Base-by-base conservation (phyloP, 37 sponge, comb jelly and placozoan genomes). In the Spongia lamella region DNA sequence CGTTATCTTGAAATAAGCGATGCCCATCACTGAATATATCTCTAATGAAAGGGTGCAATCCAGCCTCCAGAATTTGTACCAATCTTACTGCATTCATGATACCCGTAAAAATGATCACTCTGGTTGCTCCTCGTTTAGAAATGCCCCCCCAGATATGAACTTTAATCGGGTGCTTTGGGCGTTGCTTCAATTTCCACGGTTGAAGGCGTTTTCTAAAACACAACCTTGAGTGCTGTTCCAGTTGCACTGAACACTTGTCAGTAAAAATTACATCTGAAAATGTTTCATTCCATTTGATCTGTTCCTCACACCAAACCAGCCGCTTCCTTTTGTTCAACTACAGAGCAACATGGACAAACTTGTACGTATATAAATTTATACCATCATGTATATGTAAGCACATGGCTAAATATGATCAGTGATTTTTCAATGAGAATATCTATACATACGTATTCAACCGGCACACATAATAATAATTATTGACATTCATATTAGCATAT, bases 141-240 rank as follows among this genome's bases (percentile, higher is more conserved):
- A 82, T 82, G n/a, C 82, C 74, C 43, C 66, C 74, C 74, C 82
- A 82, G 6, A 82, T 38, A 30, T 72, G 73, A 25, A 72, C 61
- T 27, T 72, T 73, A 15, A 49, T 24, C 34, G n/a, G n/a, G n/a
- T n/a, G n/a, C n/a, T n/a, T n/a, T n/a, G n/a, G n/a, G n/a, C n/a
- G n/a, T n/a, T n/a, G 54, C 71, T 61, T 80, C 17, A 80, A 36
- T 63, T 60, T 54, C 56, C 63, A 37, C n/a, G 60, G 70, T 33
- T 51, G 62, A 58, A 56, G 57, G 0, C 21, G 68, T 40, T 69
- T 68, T 0, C 25, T 61, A 57, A 38, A 69, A 51, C 66, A 80
- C 58, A 24, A 38, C 59, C 53, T 54, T 25, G 63, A 15, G 59
- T 80, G 81, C 15, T n/a, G 27, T 13, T 80, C 72, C 43, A 80